Percentiles rank a stretch among this genome's conserved stretches.
phyloP scores from a whole-genome alignment of 92 coral and sea anemone genomes.

The Montipora capitata region DNA sequence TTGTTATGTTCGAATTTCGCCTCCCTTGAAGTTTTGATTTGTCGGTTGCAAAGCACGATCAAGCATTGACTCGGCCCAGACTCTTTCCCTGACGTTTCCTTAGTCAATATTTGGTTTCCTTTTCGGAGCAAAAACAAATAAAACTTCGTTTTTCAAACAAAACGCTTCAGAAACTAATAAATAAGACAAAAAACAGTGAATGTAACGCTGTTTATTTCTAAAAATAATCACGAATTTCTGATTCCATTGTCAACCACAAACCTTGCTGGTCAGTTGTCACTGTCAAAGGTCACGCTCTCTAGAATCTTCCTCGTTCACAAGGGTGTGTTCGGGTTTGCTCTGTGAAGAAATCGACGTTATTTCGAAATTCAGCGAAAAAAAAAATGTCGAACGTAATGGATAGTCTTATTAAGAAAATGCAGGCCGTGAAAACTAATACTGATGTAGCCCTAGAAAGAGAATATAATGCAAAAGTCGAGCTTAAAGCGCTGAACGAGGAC shows the following conservation, averaged over 20 bases:
- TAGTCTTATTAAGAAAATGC: conserved; percentile 70
- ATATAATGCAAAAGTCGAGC: conserved; percentile 59
- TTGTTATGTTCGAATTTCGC: conserved; percentile 31
- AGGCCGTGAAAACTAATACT: conserved; percentile 73
- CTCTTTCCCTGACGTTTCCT: too few species aligned
- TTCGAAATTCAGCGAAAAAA: not conserved
- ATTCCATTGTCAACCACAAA: not conserved
- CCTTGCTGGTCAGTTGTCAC: conserved; percentile 24
- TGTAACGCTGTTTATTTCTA: not conserved
- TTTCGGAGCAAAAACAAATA: not conserved
- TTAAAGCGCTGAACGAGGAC: conserved; percentile 29
- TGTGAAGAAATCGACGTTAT: not conserved
- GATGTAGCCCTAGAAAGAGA: conserved; percentile 85
- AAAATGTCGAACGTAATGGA: conserved; percentile 16
- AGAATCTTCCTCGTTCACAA: not conserved
- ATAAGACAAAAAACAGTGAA: not conserved
- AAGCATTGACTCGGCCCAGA: not conserved
- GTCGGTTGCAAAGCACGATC: not conserved
- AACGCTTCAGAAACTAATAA: not conserved
- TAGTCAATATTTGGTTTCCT: not conserved
- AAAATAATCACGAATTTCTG: too few species aligned
- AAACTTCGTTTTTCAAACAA: not conserved
- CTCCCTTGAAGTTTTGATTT: not conserved
- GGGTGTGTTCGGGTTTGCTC: conserved; percentile 38
- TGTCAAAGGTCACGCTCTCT: not conserved